Evolutionary conservation across 2,888 invertebrate species (phyloP), one percentile per base, ranked within the genome.

Genomic region (Orgyia antiqua): DNA sequence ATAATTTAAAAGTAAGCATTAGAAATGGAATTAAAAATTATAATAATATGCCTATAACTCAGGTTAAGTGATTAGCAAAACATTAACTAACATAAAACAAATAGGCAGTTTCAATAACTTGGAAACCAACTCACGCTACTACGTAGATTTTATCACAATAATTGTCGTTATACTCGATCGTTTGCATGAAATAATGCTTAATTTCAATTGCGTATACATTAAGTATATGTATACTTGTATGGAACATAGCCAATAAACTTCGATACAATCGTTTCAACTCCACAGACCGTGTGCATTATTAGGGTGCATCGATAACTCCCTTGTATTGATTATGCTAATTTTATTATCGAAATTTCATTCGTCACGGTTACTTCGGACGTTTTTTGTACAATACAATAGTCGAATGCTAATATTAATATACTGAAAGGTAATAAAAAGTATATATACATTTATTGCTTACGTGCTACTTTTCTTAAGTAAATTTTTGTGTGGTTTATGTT

Each of bases 281-380:
- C 44, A 36, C 32, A 41, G 36, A 48, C 50, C 32, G 41, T 33
- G 39, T 45, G 39, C 41, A 42, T 29, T 42, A 43, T 33, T 38
- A 58, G 77, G 78, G 74, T 75, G 74, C 75, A 74, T 56, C 66
- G 58, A 63, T 70, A 62, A 68, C 60, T 71, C 54, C 63, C 39
- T 58, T 68, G 51, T 74, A 82, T 84, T 70, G 82, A 83, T 84
- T 84, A 86, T 83, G 84, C 57, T 73, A 80, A 84, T 84, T 78
- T 82, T 82, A 82, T 75, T 75, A 73, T 65, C 62, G 63, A 73
- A 74, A 72, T 72, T 74, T 68, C 65, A 70, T 73, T 75, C 68
- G 70, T 70, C 68, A 73, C 63, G 68, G 57, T 64, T 56, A 40
- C 51, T 52, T 42, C 43, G 38, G 27, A 35, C 37, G 41, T 41